Conservation (phyloP, 2,113 vertebrate species). For the Perognathus longimembris region DNA sequence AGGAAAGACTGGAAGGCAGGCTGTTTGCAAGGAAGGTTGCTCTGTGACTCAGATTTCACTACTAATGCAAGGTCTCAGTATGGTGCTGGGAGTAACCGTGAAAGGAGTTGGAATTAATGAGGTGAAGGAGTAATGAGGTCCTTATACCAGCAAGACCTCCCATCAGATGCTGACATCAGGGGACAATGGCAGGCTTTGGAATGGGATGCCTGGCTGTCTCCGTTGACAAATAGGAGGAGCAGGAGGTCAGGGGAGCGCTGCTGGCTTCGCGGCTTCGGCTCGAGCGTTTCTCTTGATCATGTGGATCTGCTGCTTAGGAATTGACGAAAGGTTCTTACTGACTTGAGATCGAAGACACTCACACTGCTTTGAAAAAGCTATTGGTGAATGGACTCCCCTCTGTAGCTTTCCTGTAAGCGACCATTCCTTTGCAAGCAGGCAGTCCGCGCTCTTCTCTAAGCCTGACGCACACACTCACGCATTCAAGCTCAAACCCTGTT, state of each 20-base stretch:
- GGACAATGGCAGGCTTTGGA: slow-evolving; percentile 24
- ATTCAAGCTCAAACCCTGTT: not conserved
- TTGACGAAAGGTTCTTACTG: slow-evolving; percentile 19
- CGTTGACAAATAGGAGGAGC: not conserved
- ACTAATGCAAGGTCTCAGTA: not conserved
- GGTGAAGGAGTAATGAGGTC: not conserved
- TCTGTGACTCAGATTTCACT: not conserved
- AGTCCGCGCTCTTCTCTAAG: not conserved
- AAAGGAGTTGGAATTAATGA: slow-evolving; percentile 29
- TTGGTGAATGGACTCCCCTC: not conserved
- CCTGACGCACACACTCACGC: not conserved
- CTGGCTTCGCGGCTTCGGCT: slow-evolving; percentile 20
- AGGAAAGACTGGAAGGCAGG: not conserved
- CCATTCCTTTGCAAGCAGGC: not conserved
- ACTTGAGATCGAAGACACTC: slow-evolving; percentile 24
- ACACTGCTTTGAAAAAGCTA: not conserved
- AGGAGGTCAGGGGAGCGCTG: not conserved
- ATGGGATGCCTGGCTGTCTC: slow-evolving; percentile 4
- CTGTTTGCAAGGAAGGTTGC: not conserved
- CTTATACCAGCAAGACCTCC: not conserved
- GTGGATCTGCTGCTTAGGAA: slow-evolving; percentile 27
- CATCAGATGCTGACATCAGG: not conserved
- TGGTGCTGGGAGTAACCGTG: not conserved
- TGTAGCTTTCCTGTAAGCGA: not conserved
- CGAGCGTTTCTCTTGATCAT: slow-evolving; percentile 42